Percentiles rank a stretch among this genome's conserved stretches.
Evolutionary conservation across 2,888 invertebrate genomes (phyloP).

Genomic region (Agapetus fuscipes): DNA sequence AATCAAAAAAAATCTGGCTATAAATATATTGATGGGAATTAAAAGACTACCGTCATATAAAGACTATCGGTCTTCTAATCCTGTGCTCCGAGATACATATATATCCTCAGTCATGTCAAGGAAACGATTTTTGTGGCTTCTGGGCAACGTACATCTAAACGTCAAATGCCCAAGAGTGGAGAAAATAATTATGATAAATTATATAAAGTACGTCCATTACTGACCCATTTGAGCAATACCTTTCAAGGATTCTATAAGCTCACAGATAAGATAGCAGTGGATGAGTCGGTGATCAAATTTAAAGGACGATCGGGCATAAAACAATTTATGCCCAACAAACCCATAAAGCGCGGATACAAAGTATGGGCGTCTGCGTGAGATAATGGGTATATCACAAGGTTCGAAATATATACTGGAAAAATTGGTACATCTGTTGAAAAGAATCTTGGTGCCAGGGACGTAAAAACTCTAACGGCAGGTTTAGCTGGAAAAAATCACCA

Average conservation of each 20-base stretch:
- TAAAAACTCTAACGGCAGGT: constrained; percentile 3
- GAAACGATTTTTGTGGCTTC: constrained; percentile 4
- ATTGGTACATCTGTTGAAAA: constrained; percentile 4
- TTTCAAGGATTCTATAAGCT: constrained; percentile 1
- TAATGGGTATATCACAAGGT: constrained; percentile 1
- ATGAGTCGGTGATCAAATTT: constrained; percentile 23
- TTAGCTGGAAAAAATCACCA: constrained; percentile 3
- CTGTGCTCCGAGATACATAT: constrained; percentile 2
- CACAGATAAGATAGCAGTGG: constrained; percentile 11
- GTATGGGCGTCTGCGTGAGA: constrained; percentile 1
- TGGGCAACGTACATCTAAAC: constrained; percentile 2
- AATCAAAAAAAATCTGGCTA: neutral
- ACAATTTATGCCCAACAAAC: constrained; percentile 26
- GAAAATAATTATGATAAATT: constrained; percentile 1
- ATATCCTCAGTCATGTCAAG: constrained; percentile 2
- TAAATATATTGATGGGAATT: neutral
- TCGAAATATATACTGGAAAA: constrained; percentile 4
- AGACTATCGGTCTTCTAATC: constrained; percentile 2
- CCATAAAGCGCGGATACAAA: constrained; percentile 26
- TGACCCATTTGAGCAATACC: neutral
- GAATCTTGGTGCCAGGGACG: constrained; percentile 2
- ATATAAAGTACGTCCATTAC: constrained; percentile 5
- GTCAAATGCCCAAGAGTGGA: constrained; percentile 1
- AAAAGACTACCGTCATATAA: constrained; percentile 3
- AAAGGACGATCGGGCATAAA: constrained; percentile 23